phyloP scores from a whole-genome alignment of 1,140 invertebrate species.

The Homalodisca vitripennis region DNA sequence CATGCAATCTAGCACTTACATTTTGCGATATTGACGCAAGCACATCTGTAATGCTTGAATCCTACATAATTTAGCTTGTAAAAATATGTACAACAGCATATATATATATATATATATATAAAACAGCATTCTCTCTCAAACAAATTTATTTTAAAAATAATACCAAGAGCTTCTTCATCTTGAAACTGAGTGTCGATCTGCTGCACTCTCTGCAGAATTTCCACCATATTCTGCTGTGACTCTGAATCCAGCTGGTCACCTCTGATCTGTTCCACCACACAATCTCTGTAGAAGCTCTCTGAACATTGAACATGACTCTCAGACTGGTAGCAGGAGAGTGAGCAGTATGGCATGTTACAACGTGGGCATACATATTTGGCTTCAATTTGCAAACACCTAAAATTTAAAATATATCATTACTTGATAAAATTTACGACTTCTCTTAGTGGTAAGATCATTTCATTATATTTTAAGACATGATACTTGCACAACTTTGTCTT shows the following conservation, averaged over 20 bases:
- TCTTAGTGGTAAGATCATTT: too few species aligned
- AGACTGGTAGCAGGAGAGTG: slow-evolving; percentile 77
- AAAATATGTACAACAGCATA: too few species aligned
- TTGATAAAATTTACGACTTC: too few species aligned
- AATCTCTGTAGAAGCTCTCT: slow-evolving; percentile 83
- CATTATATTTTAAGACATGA: too few species aligned
- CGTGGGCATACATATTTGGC: slow-evolving; percentile 81
- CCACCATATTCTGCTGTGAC: slow-evolving; percentile 64
- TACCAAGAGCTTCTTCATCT: slow-evolving; percentile 38
- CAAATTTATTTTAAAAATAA: too few species aligned
- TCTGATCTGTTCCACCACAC: slow-evolving; percentile 71
- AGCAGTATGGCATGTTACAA: slow-evolving; percentile 83
- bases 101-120: too few species aligned
- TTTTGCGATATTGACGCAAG: too few species aligned
- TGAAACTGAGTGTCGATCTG: slow-evolving; percentile 41
- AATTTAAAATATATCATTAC: background rate
- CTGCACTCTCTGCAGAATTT: slow-evolving; percentile 63
- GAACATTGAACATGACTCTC: slow-evolving; percentile 75
- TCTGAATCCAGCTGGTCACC: slow-evolving; percentile 51
- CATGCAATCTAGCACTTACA: too few species aligned
- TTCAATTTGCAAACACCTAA: background rate
- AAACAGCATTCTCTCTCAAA: too few species aligned
- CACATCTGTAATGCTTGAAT: too few species aligned
- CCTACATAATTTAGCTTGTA: too few species aligned
- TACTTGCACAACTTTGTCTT: too few species aligned